These are phyloP conservation scores for Andrena praecox DNA, from an alignment of 2,888 invertebrate species.

Conservation along the genomic window DNA sequence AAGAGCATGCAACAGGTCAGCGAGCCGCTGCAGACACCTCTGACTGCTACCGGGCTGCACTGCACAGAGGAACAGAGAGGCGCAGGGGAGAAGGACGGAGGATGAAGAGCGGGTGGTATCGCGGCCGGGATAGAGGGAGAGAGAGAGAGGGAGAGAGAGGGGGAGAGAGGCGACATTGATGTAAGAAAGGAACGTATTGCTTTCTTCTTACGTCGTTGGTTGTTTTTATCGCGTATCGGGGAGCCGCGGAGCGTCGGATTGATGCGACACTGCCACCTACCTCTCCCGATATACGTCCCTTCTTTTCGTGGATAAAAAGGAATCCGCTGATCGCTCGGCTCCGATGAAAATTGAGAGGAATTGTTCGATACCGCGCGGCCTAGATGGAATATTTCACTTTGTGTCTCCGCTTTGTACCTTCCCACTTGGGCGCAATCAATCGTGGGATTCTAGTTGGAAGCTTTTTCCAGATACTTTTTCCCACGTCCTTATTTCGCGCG, in stretches of 20 bases:
- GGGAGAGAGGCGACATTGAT: conserved; percentile 43
- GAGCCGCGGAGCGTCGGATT: conserved; percentile 37
- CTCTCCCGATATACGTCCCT: conserved; percentile 22
- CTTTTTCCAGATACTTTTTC: conserved; percentile 21
- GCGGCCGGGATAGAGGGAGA: not conserved
- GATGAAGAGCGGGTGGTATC: conserved; percentile 18
- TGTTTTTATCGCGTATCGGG: conserved; percentile 62
- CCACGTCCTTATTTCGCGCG: not conserved
- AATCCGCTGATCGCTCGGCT: conserved; percentile 40
- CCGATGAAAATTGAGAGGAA: conserved; percentile 52
- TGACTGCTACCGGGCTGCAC: conserved; percentile 44
- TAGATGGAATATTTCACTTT: conserved; percentile 48
- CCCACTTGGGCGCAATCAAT: conserved; percentile 16
- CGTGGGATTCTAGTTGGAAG: conserved; percentile 9
- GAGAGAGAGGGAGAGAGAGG: conserved; percentile 4
- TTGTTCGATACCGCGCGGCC: conserved; percentile 2
- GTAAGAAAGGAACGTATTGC: conserved; percentile 71
- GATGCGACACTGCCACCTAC: conserved; percentile 45
- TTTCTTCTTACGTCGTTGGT: conserved; percentile 54
- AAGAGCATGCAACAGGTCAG: conserved; percentile 82
- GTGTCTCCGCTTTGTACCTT: conserved; percentile 1
- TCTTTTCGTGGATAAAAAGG: conserved; percentile 43
- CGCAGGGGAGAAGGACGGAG: conserved; percentile 15
- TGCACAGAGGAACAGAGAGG: not conserved
- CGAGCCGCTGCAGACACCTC: conserved; percentile 69